Conservation (phyloP, 2,888 invertebrate species). For the Cantharis rufa region DNA sequence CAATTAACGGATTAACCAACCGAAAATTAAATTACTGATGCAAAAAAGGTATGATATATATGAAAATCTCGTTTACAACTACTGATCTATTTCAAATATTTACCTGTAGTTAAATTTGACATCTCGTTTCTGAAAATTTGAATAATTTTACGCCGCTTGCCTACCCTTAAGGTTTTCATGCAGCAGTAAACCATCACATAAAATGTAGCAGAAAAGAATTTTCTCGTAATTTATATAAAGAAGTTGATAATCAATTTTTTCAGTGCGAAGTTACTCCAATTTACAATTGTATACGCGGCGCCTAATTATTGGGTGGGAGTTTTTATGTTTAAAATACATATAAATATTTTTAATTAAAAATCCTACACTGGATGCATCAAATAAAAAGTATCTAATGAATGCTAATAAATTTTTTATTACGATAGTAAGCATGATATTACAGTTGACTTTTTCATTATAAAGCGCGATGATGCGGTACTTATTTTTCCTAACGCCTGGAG, state of each 20-base stretch:
- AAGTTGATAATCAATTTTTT: background rate
- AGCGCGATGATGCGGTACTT: background rate
- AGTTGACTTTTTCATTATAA: slow-evolving; percentile 1
- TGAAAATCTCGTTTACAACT: background rate
- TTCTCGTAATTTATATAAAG: background rate
- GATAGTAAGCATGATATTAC: background rate
- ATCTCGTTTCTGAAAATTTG: background rate
- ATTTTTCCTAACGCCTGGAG: background rate
- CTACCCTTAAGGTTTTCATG: slow-evolving; percentile 1
- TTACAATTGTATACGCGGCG: background rate
- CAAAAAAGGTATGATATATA: background rate
- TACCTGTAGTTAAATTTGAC: slow-evolving; percentile 1
- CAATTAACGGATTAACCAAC: too few relatives aligned
- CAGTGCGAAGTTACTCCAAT: background rate
- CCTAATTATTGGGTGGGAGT: background rate
- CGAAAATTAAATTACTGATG: background rate
- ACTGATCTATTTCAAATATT: slow-evolving; percentile 4
- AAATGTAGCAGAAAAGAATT: background rate
- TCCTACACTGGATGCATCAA: background rate
- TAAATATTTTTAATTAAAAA: background rate
- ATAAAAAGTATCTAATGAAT: background rate
- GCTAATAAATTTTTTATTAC: background rate
- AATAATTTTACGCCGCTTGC: slow-evolving; percentile 2
- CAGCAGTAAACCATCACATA: background rate
- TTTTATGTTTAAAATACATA: background rate